Evolutionary conservation across 2,797 vertebrate species (phyloP).

Genomic region (Peromyscus attwateri): DNA sequence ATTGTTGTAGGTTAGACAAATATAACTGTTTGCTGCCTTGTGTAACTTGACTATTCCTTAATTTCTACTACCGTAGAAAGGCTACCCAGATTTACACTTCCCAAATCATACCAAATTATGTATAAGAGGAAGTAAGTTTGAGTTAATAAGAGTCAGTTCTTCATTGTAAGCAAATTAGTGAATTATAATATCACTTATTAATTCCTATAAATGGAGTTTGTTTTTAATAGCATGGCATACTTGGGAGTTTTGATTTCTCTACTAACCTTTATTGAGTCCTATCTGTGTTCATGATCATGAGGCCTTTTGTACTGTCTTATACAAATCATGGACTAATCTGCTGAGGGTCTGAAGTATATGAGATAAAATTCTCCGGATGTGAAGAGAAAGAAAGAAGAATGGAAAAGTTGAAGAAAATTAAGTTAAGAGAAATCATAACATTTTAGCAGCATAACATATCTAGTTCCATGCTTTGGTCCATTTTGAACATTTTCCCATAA

Average conservation of each 20-base stretch:
- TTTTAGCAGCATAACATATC: not conserved
- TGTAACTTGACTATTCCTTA: not conserved
- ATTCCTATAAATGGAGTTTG: not conserved
- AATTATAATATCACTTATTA: constrained; percentile 33
- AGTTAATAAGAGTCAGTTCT: not conserved
- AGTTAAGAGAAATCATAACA: constrained; percentile 39
- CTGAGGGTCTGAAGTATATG: not conserved
- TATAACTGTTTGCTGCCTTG: not conserved
- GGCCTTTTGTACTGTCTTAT: not conserved
- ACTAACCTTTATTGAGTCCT: not conserved
- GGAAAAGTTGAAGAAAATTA: constrained; percentile 1
- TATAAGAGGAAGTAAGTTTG: not conserved
- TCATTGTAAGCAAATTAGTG: constrained; percentile 8
- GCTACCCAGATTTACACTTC: not conserved
- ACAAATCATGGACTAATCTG: not conserved
- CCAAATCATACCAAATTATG: not conserved
- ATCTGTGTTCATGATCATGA: not conserved
- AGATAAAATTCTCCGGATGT: not conserved
- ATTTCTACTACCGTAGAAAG: constrained; percentile 3
- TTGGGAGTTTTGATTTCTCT: constrained; percentile 15
- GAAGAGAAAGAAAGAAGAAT: constrained; percentile 31
- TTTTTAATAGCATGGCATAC: constrained; percentile 30
- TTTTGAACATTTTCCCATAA: constrained; percentile 43
- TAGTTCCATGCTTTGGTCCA: constrained; percentile 57
- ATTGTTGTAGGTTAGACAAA: not conserved